Percentiles rank a stretch among this genome's conserved stretches.
Conservation (phyloP, 2,888 invertebrate species). For the Folsomia candida region DNA sequence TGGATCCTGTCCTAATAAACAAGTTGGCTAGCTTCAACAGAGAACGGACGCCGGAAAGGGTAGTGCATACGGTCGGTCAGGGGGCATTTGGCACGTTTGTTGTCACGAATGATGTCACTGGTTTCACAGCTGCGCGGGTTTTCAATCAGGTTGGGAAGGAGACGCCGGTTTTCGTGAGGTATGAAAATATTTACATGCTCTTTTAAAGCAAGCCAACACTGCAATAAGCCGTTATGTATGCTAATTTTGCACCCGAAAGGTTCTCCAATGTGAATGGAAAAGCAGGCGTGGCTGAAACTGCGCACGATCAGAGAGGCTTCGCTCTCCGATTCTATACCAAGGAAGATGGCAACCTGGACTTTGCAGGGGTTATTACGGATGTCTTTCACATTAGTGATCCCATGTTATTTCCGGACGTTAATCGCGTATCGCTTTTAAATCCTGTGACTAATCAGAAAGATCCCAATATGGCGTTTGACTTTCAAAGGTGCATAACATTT, state of each 20-base stretch:
- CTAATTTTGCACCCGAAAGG: too few species aligned
- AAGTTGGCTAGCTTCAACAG: constrained; percentile 80
- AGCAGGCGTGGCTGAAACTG: constrained; percentile 62
- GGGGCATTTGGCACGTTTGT: constrained; percentile 81
- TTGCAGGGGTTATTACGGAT: not conserved
- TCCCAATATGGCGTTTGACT: constrained; percentile 95
- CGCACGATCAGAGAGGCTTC: constrained; percentile 60
- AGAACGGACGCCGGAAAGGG: constrained; percentile 92
- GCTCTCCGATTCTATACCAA: constrained; percentile 91
- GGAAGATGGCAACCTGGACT: constrained; percentile 62
- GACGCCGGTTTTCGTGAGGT: constrained; percentile 75
- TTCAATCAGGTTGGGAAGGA: constrained; percentile 74
- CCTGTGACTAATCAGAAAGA: constrained; percentile 56
- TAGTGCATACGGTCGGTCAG: too few species aligned
- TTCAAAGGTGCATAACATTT: constrained; percentile 54
- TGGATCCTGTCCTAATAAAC: constrained; percentile 77
- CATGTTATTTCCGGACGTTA: not conserved
- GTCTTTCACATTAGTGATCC: not conserved
- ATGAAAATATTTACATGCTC: too few species aligned
- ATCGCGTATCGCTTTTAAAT: too few species aligned
- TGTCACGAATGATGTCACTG: constrained; percentile 80
- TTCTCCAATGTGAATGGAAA: constrained; percentile 88
- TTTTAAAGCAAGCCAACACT: too few species aligned
- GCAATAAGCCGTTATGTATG: too few species aligned
- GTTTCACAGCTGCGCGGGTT: constrained; percentile 73